A percentile compares a stretch with the other conserved stretches of the same genome.
These are phyloP conservation scores for Eupithecia subfuscata DNA, from an alignment of 2,888 invertebrate species.

Conservation along the genomic window DNA sequence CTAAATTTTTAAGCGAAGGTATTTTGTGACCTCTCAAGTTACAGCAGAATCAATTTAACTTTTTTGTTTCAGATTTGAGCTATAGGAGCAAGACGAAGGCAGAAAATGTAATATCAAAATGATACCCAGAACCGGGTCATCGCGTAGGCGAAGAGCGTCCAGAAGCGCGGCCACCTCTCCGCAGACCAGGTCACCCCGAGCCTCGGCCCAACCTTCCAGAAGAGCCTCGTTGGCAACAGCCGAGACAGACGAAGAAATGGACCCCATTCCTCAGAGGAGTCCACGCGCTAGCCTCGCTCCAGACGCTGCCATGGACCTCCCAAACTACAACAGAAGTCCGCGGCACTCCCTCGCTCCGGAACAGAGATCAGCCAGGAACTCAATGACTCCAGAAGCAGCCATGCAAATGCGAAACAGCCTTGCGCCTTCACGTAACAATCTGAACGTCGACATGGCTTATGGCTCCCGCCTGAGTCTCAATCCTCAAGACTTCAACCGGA, in stretches of 20 bases:
- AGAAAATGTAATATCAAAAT: slow-evolving; percentile 64
- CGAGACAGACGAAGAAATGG: slow-evolving; percentile 85
- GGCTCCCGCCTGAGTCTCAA: slow-evolving; percentile 84
- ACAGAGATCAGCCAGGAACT: slow-evolving; percentile 84
- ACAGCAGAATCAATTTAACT: background rate
- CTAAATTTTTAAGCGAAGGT: background rate
- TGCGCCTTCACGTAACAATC: slow-evolving; percentile 84
- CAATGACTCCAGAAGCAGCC: slow-evolving; percentile 85
- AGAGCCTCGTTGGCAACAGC: slow-evolving; percentile 86
- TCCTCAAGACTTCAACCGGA: slow-evolving; percentile 82
- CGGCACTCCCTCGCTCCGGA: slow-evolving; percentile 84
- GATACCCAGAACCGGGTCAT: slow-evolving; percentile 87
- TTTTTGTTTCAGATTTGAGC: slow-evolving; percentile 49
- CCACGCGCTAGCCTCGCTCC: slow-evolving; percentile 85
- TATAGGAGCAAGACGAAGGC: background rate
- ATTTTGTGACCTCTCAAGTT: background rate
- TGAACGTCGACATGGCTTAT: slow-evolving; percentile 83
- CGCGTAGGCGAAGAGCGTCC: slow-evolving; percentile 87
- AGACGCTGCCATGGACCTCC: slow-evolving; percentile 73
- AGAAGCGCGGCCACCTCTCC: slow-evolving; percentile 87
- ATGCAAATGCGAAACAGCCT: slow-evolving; percentile 82
- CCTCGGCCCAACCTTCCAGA: slow-evolving; percentile 75
- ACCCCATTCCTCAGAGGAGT: slow-evolving; percentile 76
- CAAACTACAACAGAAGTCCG: slow-evolving; percentile 80
- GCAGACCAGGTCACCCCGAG: slow-evolving; percentile 81